phyloP scores from a whole-genome alignment of 2,797 vertebrate species.

The Pseudocheirus occidentalis region DNA sequence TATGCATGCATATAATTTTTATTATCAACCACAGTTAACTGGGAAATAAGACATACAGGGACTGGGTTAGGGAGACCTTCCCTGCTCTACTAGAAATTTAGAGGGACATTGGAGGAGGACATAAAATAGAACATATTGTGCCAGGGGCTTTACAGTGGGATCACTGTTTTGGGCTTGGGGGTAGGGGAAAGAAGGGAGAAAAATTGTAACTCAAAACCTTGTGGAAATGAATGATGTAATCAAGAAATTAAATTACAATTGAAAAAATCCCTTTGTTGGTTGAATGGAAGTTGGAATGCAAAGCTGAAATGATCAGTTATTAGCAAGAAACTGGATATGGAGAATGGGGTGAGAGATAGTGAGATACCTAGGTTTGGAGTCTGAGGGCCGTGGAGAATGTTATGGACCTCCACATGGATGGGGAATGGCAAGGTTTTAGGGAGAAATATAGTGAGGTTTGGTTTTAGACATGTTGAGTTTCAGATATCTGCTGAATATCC shows the following conservation, averaged over 20 bases:
- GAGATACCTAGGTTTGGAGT: neutral
- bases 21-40: too few species aligned
- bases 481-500: neutral
- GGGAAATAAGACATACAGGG: too few species aligned
- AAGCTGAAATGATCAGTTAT: neutral
- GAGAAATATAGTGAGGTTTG: neutral
- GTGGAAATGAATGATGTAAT: accelerated
- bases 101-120: too few species aligned
- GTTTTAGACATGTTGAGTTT: neutral
- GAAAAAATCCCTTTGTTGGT: neutral
- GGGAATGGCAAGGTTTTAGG: neutral
- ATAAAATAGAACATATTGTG: too few species aligned
- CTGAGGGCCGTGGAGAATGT: neutral
- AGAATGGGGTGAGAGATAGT: neutral
- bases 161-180: too few species aligned
- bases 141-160: too few species aligned
- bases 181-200: too few species aligned
- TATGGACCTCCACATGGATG: neutral
- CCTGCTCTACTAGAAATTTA: too few species aligned
- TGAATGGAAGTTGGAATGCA: neutral
- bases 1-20: too few species aligned
- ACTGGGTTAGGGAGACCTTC: too few species aligned
- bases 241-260: too few species aligned
- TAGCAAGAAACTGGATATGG: neutral
- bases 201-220: too few species aligned